phyloP scores from a whole-genome alignment of 2,113 vertebrate genomes.

The Megaceryle maxima region DNA sequence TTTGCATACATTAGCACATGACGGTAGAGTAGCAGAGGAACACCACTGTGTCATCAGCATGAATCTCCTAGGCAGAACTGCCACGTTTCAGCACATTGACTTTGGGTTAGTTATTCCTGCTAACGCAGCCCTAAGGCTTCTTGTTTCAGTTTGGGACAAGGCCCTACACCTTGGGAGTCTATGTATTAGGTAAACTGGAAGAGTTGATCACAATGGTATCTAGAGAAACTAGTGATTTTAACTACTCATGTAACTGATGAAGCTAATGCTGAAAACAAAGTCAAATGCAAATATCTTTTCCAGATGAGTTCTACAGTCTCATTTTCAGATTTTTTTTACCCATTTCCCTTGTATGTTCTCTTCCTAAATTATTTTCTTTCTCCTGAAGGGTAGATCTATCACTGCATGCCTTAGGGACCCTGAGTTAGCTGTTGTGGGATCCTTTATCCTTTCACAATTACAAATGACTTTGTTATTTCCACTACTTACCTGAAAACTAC shows the following conservation, averaged over 20 bases:
- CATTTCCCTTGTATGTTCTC: background rate
- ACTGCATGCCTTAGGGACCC: background rate
- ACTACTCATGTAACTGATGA: accelerated
- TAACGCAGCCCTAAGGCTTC: background rate
- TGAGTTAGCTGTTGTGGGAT: background rate
- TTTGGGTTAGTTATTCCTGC: background rate
- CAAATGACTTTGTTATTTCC: background rate
- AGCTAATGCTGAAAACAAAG: background rate
- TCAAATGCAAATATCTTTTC: background rate
- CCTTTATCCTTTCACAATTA: background rate
- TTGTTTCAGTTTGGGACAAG: background rate
- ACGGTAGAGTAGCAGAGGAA: background rate
- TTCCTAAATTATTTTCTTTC: background rate
- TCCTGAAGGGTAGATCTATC: background rate
- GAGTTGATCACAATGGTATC: background rate
- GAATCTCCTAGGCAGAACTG: background rate
- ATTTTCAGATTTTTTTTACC: background rate
- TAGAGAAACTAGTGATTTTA: background rate
- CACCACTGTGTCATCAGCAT: background rate
- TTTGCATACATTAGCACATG: accelerated
- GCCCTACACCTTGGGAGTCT: background rate
- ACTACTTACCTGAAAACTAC: background rate
- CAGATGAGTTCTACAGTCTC: background rate
- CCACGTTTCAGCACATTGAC: background rate
- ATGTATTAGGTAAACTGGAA: background rate